Conservation (phyloP, 2,113 vertebrate genomes). For the Ondatra zibethicus region DNA sequence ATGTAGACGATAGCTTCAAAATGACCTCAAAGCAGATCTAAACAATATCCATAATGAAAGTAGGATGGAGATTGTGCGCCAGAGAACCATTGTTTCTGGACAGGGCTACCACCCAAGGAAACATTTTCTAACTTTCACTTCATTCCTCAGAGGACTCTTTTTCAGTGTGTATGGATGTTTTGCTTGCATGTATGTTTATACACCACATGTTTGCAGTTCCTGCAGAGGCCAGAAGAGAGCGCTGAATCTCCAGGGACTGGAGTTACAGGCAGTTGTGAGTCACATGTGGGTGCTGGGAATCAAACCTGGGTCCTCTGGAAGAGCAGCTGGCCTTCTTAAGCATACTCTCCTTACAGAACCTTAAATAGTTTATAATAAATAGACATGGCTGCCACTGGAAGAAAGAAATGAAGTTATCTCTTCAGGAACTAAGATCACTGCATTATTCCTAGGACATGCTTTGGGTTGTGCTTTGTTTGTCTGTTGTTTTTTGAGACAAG, state of each 20-base stretch:
- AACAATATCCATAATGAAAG: background rate
- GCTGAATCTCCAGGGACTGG: background rate
- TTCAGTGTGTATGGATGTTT: background rate
- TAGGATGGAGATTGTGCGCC: background rate
- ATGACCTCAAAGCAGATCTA: background rate
- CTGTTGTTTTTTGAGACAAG: background rate
- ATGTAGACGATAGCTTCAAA: background rate
- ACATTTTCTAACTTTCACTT: conserved; percentile 30
- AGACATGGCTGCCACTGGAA: background rate
- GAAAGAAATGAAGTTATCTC: background rate
- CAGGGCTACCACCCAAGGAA: background rate
- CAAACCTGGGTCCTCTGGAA: background rate
- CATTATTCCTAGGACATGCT: background rate
- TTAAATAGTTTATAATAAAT: background rate
- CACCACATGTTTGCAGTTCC: background rate
- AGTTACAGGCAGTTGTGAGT: background rate
- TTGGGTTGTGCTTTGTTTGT: background rate
- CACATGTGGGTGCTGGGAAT: background rate
- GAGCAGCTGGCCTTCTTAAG: background rate
- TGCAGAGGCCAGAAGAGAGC: background rate
- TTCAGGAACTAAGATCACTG: background rate
- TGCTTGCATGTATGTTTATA: background rate
- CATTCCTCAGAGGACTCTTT: background rate
- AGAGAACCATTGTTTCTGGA: background rate
- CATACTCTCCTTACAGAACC: background rate